Conservation (phyloP, 2,113 vertebrate species). For the Tragelaphus strepsiceros region DNA sequence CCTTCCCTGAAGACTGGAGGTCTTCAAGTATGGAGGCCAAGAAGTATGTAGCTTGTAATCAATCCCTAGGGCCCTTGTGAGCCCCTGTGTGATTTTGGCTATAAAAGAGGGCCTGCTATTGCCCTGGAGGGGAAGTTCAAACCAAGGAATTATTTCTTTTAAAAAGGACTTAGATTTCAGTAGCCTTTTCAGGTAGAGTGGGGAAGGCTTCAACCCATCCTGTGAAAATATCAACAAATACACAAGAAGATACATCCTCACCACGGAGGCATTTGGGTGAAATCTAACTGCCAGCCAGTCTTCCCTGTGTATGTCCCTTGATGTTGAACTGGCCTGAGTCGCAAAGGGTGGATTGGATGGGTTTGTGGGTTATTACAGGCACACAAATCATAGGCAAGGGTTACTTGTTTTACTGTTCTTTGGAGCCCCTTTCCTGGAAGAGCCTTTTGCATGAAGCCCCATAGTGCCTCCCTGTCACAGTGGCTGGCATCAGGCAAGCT, state of each 20-base stretch:
- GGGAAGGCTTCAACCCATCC: not conserved
- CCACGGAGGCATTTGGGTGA: not conserved
- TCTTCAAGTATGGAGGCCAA: not conserved
- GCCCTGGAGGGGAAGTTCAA: not conserved
- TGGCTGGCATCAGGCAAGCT: not conserved
- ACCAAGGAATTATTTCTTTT: not conserved
- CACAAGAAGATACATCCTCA: not conserved
- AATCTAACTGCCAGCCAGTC: not conserved
- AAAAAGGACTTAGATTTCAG: not conserved
- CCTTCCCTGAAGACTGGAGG: not conserved
- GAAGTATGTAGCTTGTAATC: not conserved
- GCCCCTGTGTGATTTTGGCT: not conserved
- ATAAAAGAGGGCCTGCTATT: not conserved
- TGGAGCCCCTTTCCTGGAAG: not conserved
- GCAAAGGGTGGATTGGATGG: not conserved
- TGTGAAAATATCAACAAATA: not conserved
- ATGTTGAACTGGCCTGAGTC: not conserved
- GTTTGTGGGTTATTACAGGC: not conserved
- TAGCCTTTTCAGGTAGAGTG: not conserved
- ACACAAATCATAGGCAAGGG: not conserved
- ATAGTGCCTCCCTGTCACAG: not conserved
- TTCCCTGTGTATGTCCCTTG: not conserved
- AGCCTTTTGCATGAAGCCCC: not conserved
- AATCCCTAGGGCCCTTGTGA: not conserved
- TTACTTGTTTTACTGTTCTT: not conserved